These are phyloP conservation scores for Cotesia chilonis DNA, from an alignment of 1,140 invertebrate genomes.

Conservation along the genomic window DNA sequence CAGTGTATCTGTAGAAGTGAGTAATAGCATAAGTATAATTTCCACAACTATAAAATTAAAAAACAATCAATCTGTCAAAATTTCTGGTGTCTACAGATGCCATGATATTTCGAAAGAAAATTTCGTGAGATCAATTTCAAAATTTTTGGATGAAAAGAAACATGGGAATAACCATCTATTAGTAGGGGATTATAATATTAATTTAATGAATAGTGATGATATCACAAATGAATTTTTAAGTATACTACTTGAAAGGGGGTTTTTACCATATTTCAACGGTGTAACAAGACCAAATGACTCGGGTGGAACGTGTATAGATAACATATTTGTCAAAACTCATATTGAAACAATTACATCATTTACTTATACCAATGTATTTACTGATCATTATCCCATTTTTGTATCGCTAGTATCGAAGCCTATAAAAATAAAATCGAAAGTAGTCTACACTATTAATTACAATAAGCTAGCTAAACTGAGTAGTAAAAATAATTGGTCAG, in stretches of 20 bases:
- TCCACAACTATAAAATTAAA: background rate
- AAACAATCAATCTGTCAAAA: background rate
- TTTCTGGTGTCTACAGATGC: background rate
- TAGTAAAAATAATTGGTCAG: background rate
- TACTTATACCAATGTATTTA: background rate
- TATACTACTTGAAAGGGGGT: background rate
- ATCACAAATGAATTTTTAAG: background rate
- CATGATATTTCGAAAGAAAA: background rate
- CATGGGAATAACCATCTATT: background rate
- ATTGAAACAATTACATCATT: background rate
- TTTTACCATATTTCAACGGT: background rate
- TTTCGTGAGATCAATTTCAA: background rate
- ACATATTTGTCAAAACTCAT: background rate
- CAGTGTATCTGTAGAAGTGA: background rate
- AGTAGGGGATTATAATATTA: background rate
- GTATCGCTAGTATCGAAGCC: background rate
- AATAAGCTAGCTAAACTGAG: background rate
- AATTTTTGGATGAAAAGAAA: background rate
- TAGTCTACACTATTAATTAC: background rate
- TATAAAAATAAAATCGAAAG: background rate
- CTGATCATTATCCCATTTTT: background rate
- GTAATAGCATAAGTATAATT: background rate
- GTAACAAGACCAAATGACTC: background rate
- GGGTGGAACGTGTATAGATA: background rate
- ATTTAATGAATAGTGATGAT: background rate